Percentiles rank a stretch among this genome's conserved stretches.
phyloP scores from a whole-genome alignment of 1,140 invertebrate species.

The Apis mellifera region DNA sequence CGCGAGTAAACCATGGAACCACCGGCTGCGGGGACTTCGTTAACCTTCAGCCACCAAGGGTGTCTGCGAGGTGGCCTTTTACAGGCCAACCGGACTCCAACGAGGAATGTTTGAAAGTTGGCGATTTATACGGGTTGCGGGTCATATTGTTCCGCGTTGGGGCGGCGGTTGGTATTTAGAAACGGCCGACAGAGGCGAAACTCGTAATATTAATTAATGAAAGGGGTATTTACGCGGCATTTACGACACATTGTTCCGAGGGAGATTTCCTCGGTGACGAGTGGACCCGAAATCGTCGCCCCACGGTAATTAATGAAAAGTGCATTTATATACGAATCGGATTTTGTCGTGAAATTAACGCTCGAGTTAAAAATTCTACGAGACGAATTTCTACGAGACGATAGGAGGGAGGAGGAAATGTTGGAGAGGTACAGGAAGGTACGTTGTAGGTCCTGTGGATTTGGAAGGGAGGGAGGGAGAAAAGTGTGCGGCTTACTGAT shows the following conservation, averaged over 20 bases:
- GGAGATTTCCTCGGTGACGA: not conserved
- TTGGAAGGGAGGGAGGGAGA: not conserved
- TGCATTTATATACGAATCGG: too few relatives aligned
- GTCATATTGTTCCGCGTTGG: slow-evolving; percentile 14
- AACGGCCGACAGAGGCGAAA: slow-evolving; percentile 3
- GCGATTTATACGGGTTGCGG: slow-evolving; percentile 25
- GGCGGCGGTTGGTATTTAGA: slow-evolving; percentile 15
- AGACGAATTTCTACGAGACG: too few relatives aligned
- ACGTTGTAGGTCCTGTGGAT: not conserved
- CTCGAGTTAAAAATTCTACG: too few relatives aligned
- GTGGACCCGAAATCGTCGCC: not conserved
- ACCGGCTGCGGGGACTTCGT: slow-evolving; percentile 24
- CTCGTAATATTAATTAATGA: slow-evolving; percentile 45
- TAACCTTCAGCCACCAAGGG: slow-evolving; percentile 23
- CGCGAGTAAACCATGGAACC: slow-evolving; percentile 23
- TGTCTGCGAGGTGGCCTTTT: slow-evolving; percentile 3
- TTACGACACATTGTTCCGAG: slow-evolving; percentile 30
- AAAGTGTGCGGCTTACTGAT: slow-evolving; percentile 5
- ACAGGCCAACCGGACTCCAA: not conserved
- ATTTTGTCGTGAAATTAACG: too few relatives aligned
- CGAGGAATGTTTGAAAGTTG: slow-evolving; percentile 40
- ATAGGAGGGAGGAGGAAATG: not conserved
- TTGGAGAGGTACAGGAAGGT: not conserved
- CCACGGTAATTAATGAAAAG: slow-evolving; percentile 19
- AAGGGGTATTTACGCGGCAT: slow-evolving; percentile 30